Conservation (phyloP, 2,113 vertebrate genomes). For the Microtus pennsylvanicus region DNA sequence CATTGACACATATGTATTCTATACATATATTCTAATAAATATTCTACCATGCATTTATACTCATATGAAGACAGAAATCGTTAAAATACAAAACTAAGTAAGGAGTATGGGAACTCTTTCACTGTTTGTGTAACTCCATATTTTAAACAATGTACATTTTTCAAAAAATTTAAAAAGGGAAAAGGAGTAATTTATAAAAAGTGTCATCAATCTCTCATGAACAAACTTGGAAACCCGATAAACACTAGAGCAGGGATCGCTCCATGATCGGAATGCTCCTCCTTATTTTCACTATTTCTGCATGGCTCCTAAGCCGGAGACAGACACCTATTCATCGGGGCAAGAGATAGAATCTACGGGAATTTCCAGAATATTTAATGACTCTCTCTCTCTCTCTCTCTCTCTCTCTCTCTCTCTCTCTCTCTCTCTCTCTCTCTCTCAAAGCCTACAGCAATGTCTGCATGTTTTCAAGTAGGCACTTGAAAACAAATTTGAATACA, state of each 20-base stretch:
- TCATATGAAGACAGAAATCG: neutral
- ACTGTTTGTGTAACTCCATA: neutral
- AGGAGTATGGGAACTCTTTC: neutral
- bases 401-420: too few species aligned
- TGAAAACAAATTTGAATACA: neutral
- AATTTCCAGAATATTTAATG: neutral
- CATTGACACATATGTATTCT: neutral
- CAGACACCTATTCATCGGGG: neutral
- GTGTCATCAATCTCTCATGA: neutral
- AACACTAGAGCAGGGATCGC: neutral
- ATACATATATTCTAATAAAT: neutral
- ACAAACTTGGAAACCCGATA: neutral
- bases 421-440: neutral
- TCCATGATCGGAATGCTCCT: neutral
- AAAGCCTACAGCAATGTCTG: too few species aligned
- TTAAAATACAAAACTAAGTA: neutral
- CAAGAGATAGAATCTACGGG: neutral
- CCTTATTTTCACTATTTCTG: neutral
- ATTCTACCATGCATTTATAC: neutral
- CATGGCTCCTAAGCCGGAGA: neutral
- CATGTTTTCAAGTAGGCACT: neutral
- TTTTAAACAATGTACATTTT: slow-evolving; percentile 42
- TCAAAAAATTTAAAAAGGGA: neutral
- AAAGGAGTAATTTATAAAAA: neutral
- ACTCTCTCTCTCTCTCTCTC: neutral